Evolutionary conservation across 2,888 invertebrate species (phyloP).

Genomic region (Ariolimax columbianus): DNA sequence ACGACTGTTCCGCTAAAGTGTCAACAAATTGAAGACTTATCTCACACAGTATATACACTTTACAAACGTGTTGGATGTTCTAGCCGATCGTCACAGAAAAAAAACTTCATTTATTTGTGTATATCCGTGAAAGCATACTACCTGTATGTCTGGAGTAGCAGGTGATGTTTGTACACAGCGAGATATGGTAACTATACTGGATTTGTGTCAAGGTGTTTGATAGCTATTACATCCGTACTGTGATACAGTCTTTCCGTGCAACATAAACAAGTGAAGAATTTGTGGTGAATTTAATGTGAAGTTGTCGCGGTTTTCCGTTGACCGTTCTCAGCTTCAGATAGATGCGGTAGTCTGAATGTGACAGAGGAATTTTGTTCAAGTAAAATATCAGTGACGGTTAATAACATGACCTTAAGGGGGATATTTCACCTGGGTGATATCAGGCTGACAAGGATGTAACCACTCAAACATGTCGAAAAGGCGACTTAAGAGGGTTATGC

Average conservation of each 20-base stretch:
- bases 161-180: not conserved
- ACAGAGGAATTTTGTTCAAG: no score
- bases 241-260: not conserved
- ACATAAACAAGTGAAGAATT: not conserved
- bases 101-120: not conserved
- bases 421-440: no score
- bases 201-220: constrained; percentile 18
- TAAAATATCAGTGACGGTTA: no score
- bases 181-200: not conserved
- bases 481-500: no score
- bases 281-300: not conserved
- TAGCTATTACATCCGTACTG: not conserved
- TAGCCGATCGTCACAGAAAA: not conserved
- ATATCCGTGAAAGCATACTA: not conserved
- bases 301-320: not conserved
- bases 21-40: constrained; percentile 21
- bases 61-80: not conserved
- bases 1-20: constrained; percentile 4
- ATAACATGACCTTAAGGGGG: no score
- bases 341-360: not conserved
- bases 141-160: not conserved
- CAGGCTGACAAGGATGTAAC: no score
- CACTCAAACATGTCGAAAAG: no score
- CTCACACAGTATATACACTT: not conserved
- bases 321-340: not conserved